Evolutionary conservation across 2,797 vertebrate genomes (phyloP), one percentile per base, ranked within the genome.

Genomic region (Manis pentadactyla): DNA sequence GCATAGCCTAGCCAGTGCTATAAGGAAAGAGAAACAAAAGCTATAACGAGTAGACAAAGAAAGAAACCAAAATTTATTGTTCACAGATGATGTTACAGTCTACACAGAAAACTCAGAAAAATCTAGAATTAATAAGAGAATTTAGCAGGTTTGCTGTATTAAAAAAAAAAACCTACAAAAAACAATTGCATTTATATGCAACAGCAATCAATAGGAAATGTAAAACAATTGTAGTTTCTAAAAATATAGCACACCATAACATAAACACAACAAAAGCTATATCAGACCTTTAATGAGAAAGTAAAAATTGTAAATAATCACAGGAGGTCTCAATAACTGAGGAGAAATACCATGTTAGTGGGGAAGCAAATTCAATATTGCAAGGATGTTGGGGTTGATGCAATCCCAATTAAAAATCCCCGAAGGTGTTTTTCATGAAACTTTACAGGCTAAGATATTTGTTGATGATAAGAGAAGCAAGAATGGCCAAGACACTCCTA

Each of bases 391-490:
- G n/a, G 78, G n/a, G 19, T 75, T 34, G 23, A 77, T 78, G 18
- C 18, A 75, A 39, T 87, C 75, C n/a, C 21, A 77, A 29, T 75
- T 75, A 53, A 75, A 87, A 92, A 61, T 59, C 68, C 31, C 42
- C 53, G 64, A 66, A 57, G 14, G 3, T 21, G 23, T 29, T 81
- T 93, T 51, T 31, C 37, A 3, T 75, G 55, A 17, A 71, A 88
- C 39, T 42, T 83, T 55, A 55, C 68, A 85, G 91, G 69, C 49
- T 69, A 81, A 93, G 94, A 42, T 69, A 27, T 42, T 63, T 90
- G 37, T 81, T 87, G 69, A 79, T 87, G 13, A 69, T 71, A 51
- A 95, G 51, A 84, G 42, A 93, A 82, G n/a, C 34, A 66, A 73
- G n/a, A 91, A 29, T 31, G 88, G 63, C 51, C 29, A 92, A 90